phyloP scores from a whole-genome alignment of 2,113 vertebrate genomes.

The Turdus rufiventris region DNA sequence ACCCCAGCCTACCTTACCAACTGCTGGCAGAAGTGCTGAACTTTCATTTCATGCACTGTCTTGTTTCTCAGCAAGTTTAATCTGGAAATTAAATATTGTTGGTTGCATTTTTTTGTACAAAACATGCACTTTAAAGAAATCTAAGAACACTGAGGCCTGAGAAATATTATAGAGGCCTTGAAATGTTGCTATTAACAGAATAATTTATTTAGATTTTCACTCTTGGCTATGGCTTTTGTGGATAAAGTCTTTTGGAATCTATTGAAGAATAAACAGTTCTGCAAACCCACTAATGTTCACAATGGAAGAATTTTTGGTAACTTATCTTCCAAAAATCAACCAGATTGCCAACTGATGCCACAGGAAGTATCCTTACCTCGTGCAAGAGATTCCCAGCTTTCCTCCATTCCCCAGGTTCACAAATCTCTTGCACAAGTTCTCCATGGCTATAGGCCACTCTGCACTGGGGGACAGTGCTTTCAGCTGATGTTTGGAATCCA shows the following conservation, averaged over 20 bases:
- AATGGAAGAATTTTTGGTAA: not conserved
- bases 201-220: not conserved
- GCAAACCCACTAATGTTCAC: not conserved
- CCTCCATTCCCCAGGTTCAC: constrained; percentile 86
- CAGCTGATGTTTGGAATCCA: constrained; percentile 77
- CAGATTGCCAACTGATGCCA: not conserved
- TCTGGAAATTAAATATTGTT: constrained; percentile 60
- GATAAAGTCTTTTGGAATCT: not conserved
- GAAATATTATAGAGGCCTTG: not conserved
- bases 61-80: constrained; percentile 74
- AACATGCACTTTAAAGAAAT: not conserved
- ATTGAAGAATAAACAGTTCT: not conserved
- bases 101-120: not conserved
- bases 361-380: constrained; percentile 70
- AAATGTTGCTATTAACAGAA: not conserved
- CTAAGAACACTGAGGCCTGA: not conserved
- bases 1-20: constrained; percentile 78
- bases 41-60: constrained; percentile 82
- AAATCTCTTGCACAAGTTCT: constrained; percentile 78
- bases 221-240: not conserved
- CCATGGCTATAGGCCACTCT: constrained; percentile 71
- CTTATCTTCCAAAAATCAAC: not conserved
- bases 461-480: constrained; percentile 86
- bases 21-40: constrained; percentile 82
- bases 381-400: constrained; percentile 84